phyloP scores from a whole-genome alignment of 2,888 invertebrate genomes.

The Dermolepida albohirtum region DNA sequence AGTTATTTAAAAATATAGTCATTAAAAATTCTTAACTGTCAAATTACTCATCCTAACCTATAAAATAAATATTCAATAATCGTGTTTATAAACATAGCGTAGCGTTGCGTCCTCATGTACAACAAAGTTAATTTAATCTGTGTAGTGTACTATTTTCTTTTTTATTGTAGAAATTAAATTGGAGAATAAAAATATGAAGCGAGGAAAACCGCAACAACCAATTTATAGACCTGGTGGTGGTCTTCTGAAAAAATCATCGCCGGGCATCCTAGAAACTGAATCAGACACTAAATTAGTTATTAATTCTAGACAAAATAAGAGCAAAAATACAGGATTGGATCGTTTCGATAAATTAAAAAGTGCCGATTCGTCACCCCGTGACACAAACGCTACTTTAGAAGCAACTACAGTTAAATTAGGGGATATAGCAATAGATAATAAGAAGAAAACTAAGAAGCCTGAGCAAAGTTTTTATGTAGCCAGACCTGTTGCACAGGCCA shows the following conservation, averaged over 20 bases:
- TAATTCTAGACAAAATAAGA: conserved; percentile 52
- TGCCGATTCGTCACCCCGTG: conserved; percentile 55
- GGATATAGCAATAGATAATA: conserved; percentile 51
- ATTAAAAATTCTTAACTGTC: conserved; percentile 38
- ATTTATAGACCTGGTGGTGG: conserved; percentile 84
- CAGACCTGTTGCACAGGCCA: conserved; percentile 65
- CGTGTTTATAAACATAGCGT: conserved; percentile 43
- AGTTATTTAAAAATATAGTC: background rate
- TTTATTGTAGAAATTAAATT: conserved; percentile 40
- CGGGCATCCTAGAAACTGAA: conserved; percentile 72
- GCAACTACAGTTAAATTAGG: conserved; percentile 50
- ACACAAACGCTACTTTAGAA: conserved; percentile 55
- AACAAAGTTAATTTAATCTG: conserved; percentile 15
- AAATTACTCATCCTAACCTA: conserved; percentile 43
- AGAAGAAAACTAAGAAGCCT: conserved; percentile 67
- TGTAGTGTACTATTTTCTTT: conserved; percentile 11
- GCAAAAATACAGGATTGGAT: conserved; percentile 32
- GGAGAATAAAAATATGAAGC: conserved; percentile 63
- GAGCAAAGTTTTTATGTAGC: conserved; percentile 70
- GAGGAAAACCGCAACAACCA: conserved; percentile 76
- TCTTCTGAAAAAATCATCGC: conserved; percentile 76
- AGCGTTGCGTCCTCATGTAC: conserved; percentile 3
- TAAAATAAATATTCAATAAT: conserved; percentile 28
- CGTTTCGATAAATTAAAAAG: conserved; percentile 49
- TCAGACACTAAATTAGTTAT: conserved; percentile 56